A percentile compares a stretch with the other conserved stretches of the same genome.
These are phyloP conservation scores for Puma concolor DNA, from an alignment of 2,113 vertebrate species.

Conservation along the genomic window DNA sequence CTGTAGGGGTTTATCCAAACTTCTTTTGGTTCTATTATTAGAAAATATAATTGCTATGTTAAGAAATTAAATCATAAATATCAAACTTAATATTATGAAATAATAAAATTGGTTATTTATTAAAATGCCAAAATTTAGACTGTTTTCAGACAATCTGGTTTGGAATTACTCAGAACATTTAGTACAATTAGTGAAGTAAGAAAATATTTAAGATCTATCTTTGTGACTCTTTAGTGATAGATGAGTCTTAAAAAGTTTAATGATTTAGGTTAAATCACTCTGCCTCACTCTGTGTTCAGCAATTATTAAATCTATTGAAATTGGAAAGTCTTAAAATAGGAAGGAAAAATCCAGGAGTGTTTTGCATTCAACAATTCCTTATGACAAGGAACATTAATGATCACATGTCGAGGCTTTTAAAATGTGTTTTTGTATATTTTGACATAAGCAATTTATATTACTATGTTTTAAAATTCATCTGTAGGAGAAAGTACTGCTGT, in stretches of 20 bases:
- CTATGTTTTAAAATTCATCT: not conserved
- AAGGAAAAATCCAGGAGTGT: not conserved
- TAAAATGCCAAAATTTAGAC: not conserved
- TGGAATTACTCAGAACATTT: not conserved
- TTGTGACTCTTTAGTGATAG: not conserved
- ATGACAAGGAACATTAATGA: not conserved
- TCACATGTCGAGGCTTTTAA: not conserved
- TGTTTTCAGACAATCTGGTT: not conserved
- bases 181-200: not conserved
- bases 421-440: not conserved
- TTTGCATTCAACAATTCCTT: not conserved
- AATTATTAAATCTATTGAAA: conserved; percentile 6
- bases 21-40: not conserved
- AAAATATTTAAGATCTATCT: not conserved
- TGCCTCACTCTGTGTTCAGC: not conserved
- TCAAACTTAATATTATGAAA: not conserved
- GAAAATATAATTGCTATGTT: not conserved
- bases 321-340: not conserved
- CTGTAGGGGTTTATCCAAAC: not conserved
- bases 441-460: not conserved
- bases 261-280: not conserved
- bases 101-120: not conserved
- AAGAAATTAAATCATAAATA: not conserved
- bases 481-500: not conserved
- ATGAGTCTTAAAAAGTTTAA: not conserved